Evolutionary conservation across 2,113 vertebrate genomes (phyloP), one percentile per base, ranked within the genome.

Genomic region (Poecile atricapillus): DNA sequence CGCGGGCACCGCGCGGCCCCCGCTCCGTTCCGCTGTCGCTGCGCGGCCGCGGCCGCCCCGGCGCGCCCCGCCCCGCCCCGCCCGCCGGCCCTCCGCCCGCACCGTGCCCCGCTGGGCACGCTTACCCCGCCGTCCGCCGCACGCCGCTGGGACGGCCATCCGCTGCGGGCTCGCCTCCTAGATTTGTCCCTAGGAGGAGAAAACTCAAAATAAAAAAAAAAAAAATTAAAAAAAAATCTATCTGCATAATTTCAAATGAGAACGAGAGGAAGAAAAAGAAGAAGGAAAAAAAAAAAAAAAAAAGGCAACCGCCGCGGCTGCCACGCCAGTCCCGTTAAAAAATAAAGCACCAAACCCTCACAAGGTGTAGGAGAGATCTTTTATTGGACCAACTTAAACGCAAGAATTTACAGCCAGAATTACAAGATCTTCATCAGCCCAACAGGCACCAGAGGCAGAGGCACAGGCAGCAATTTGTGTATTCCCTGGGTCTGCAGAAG

Each of bases 241-340:
- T 96, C 98, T 98, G 98, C 97, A 96, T 97, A 88, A 97, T 98
- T 98, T 96, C 94, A 87, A 96, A 93, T 87, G 93, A 96, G 93
- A 97, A 94, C 89, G 82, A 83, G 77, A 73, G 37, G 53, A 43
- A 93, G 74, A 96, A 94, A 88, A 52, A 90, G 65, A 75, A 73
- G 64, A 55, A 62, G 41, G 31, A 44, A 25, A 7, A 21, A 28
- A 82, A 80, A 83, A 56, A 52, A 78, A 60, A 80, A 85, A 94
- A 90, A 89, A 27, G 3, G 70, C 84, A 74, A 75, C 33, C 9
- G 8, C 76, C 14, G 10, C 13, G 23, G 90, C 71, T 90, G 94
- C 75, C 73, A 58, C 62, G 12, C 86, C 92, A 91, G 86, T 97
- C 95, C 95, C 64, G 50, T 93, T 89, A 86, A 96, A 97, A 94